Base-by-base conservation (phyloP, 37 sponge, comb jelly and placozoan species). In the Agelas oroides region DNA sequence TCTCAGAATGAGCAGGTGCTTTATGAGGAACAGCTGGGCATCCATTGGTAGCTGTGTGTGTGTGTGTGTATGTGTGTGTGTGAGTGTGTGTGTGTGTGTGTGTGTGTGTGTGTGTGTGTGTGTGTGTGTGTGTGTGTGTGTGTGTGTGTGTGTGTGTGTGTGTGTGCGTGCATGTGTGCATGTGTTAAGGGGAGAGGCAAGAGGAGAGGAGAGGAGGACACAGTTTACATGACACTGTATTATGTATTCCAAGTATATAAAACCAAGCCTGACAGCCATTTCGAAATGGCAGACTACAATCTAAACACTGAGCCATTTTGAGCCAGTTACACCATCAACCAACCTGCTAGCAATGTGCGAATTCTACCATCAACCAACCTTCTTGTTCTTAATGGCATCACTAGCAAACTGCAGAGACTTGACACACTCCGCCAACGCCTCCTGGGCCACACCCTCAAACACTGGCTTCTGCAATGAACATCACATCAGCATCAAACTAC, bases 391-490 rank as follows among this genome's bases (percentile, higher is more conserved):
- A 27, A 99, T 99, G 61, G 78, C 32, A 41, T 59, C 54, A 53
- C 90, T 78, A 23, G 99, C 99, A 52, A 53, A 53, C 56, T 90
- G 90, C 55, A 99, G 75, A 2, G 99, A 99, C 35, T 73, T 34
- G 25, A 99, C 88, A 76, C 97, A 97, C 71, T 92, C 94, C 19
- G 86, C 41, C 61, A 99, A 56, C 0, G 94, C 96, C 76, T 99
- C 99, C 53, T 97, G 97, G 28, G 99, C 94, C 20, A 99, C 31
- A 20, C 97, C 92, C 65, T 99, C 99, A 93, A 99, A 99, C 52
- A 97, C 86, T 14, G 90, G 72, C 38, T 86, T 91, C 91, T 94
- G 65, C 53, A 85, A 0, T 61, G 40, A 65, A 54, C 24, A 53
- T 68, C 52, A 25, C 36, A 84, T 31, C 71, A 81, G 3, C 21